A percentile compares a stretch with the other conserved stretches of the same genome.
Evolutionary conservation across 2,888 invertebrate genomes (phyloP).

Genomic region (Eulithis testata): DNA sequence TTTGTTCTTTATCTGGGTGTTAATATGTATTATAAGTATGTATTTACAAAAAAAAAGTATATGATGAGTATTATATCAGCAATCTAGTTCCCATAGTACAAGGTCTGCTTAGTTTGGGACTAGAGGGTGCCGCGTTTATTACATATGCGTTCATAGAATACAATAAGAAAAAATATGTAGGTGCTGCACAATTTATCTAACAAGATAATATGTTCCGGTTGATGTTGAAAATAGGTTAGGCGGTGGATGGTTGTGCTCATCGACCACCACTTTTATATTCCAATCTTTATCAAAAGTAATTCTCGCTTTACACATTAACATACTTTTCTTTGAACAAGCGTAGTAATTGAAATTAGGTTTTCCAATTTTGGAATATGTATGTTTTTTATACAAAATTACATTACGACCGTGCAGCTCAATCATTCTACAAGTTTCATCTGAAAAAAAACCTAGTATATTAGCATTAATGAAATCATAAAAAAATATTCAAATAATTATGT

Average conservation of each 20-base stretch:
- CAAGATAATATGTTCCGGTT: slow-evolving; percentile 9
- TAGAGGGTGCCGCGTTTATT: too few relatives aligned
- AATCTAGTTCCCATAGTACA: too few relatives aligned
- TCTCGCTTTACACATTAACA: slow-evolving; percentile 18
- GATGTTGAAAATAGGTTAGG: slow-evolving; percentile 3
- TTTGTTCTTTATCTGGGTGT: too few relatives aligned
- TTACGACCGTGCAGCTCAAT: slow-evolving; percentile 19
- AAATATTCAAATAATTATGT: too few relatives aligned
- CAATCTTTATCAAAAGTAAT: slow-evolving; percentile 11
- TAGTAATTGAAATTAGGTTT: slow-evolving; percentile 10
- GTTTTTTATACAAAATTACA: slow-evolving; percentile 30
- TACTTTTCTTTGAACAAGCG: slow-evolving; percentile 19
- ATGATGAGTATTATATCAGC: too few relatives aligned
- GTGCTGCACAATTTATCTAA: slow-evolving; percentile 1
- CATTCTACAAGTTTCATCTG: slow-evolving; percentile 6
- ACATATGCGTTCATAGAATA: too few relatives aligned
- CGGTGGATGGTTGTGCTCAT: slow-evolving; percentile 8
- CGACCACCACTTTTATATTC: slow-evolving; percentile 2
- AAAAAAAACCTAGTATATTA: too few relatives aligned
- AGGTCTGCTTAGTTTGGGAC: too few relatives aligned
- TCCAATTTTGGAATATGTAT: slow-evolving; percentile 33
- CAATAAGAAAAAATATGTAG: too few relatives aligned
- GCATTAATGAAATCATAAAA: too few relatives aligned
- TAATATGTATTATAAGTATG: too few relatives aligned
- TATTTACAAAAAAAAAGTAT: too few relatives aligned